Evolutionary conservation across 1,140 invertebrate species (phyloP).

Genomic region (Bursaphelenchus mucronatus): DNA sequence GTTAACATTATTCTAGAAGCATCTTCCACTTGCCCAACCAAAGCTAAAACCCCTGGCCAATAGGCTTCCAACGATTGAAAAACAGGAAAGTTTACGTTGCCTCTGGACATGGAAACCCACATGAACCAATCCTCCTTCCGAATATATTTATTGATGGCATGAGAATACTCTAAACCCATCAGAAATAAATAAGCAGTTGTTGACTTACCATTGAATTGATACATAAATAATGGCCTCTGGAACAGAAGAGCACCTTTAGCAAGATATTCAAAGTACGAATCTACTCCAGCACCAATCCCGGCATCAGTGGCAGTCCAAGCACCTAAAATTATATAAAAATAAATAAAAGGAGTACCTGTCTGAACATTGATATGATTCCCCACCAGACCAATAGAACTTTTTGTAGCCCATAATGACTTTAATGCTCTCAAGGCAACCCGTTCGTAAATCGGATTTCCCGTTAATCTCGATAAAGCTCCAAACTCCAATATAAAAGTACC

Average conservation of each 20-base stretch:
- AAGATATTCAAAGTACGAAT: constrained; percentile 97
- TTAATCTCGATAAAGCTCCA: constrained; percentile 84
- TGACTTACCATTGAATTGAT: constrained; percentile 73
- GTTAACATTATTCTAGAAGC: constrained; percentile 88
- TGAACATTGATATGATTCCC: constrained; percentile 95
- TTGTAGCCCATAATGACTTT: constrained; percentile 76
- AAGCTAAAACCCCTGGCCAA: constrained; percentile 83
- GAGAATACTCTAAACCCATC: constrained; percentile 61
- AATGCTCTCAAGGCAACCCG: constrained; percentile 84
- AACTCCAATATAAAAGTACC: constrained; percentile 97
- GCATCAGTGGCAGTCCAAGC: constrained; percentile 94
- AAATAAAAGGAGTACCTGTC: constrained; percentile 63
- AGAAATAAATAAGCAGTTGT: constrained; percentile 23
- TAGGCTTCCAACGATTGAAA: constrained; percentile 97
- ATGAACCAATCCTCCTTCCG: constrained; percentile 89
- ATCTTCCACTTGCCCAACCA: constrained; percentile 74
- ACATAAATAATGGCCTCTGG: constrained; percentile 76
- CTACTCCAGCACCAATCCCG: constrained; percentile 78
- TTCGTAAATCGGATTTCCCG: constrained; percentile 89
- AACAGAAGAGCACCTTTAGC: constrained; percentile 80
- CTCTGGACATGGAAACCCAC: constrained; percentile 92
- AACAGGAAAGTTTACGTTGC: constrained; percentile 86
- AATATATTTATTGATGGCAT: constrained; percentile 78
- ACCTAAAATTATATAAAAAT: constrained; percentile 64
- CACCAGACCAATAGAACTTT: constrained; percentile 78